phyloP scores from a whole-genome alignment of 2,113 vertebrate species.

The Fukomys damarensis region DNA sequence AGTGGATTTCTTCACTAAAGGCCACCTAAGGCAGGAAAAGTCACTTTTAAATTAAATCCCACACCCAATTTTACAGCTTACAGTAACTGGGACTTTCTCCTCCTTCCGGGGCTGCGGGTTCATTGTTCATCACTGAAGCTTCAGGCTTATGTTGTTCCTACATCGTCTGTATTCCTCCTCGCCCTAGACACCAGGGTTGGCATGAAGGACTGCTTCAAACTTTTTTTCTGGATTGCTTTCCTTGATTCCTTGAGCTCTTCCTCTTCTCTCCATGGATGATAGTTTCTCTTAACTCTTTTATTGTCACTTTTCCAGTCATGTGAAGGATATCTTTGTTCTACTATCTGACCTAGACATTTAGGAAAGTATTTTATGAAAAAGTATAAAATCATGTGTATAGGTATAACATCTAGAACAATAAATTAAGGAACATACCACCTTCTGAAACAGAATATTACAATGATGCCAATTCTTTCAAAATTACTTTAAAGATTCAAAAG shows the following conservation, averaged over 20 bases:
- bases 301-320: not conserved
- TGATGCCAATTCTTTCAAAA: not conserved
- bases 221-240: not conserved
- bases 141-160: not conserved
- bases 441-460: not conserved
- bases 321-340: not conserved
- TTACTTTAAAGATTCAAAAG: conserved; percentile 1
- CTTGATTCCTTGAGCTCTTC: not conserved
- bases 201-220: not conserved
- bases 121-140: not conserved
- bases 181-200: not conserved
- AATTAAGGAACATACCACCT: not conserved
- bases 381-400: not conserved
- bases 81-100: not conserved
- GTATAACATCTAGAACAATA: not conserved
- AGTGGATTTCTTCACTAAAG: not conserved
- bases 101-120: not conserved
- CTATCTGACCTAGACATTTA: not conserved
- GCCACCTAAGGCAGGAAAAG: not conserved
- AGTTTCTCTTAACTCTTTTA: not conserved
- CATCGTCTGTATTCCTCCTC: not conserved
- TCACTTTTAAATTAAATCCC: not conserved
- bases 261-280: not conserved
- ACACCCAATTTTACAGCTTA: not conserved
- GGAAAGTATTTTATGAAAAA: not conserved